Evolutionary conservation across 2,797 vertebrate genomes (phyloP).

Genomic region (Xenops minutus): DNA sequence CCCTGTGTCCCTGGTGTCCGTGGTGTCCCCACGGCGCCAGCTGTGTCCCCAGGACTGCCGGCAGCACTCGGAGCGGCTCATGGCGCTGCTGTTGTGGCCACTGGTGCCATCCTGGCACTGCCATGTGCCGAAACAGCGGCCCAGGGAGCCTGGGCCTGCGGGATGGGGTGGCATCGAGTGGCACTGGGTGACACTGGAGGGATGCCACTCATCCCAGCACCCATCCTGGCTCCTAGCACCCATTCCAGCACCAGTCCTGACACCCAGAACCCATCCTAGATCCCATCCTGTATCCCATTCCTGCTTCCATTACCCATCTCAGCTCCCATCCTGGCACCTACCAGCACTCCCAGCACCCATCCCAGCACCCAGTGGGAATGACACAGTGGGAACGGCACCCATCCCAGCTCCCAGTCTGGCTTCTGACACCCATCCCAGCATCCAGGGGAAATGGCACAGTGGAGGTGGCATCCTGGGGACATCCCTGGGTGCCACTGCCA

Average conservation of each 20-base stretch:
- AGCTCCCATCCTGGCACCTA: not conserved
- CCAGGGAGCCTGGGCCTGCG: conserved; percentile 43
- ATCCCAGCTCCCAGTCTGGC: not conserved
- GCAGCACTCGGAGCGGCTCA: conserved; percentile 86
- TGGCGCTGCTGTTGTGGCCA: conserved; percentile 75
- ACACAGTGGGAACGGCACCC: not conserved
- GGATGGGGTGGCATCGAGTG: fast-evolving
- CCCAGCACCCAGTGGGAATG: not conserved
- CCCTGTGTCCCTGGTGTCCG: not conserved
- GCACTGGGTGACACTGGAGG: fast-evolving
- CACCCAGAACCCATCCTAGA: not conserved
- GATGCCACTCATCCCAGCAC: not conserved
- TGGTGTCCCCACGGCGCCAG: conserved; percentile 57
- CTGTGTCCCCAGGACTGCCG: conserved; percentile 82
- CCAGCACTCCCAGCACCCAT: not conserved
- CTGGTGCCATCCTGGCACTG: conserved; percentile 78
- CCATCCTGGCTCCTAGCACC: not conserved
- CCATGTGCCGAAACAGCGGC: conserved; percentile 82
- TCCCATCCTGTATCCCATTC: not conserved
- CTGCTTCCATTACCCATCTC: not conserved
- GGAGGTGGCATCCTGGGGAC: not conserved
- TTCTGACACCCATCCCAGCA: not conserved
- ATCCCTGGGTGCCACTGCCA: not conserved
- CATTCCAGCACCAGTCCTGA: not conserved
- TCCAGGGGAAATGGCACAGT: not conserved